Percentiles rank a stretch among this genome's conserved stretches.
These are phyloP conservation scores for Telenomus remus DNA, from an alignment of 1,140 invertebrate genomes.

Conservation along the genomic window DNA sequence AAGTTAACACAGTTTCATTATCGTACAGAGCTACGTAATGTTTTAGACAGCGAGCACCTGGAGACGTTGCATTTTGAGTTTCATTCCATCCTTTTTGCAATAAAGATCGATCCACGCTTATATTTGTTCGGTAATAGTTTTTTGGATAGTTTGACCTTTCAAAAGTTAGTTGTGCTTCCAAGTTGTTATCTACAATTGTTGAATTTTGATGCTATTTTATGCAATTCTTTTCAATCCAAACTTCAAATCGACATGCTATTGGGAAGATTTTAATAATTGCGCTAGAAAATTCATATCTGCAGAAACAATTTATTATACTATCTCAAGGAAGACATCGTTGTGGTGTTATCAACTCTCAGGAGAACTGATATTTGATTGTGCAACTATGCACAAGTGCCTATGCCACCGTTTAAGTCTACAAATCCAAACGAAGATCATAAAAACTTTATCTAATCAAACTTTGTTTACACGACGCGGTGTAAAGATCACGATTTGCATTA, in stretches of 20 bases:
- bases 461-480: background rate
- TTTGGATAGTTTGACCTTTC: conserved; percentile 62
- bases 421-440: background rate
- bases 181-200: conserved; percentile 61
- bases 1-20: conserved; percentile 72
- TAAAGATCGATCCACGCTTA: conserved; percentile 72
- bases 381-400: background rate
- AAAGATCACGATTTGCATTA: background rate
- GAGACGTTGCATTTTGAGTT: conserved; percentile 57
- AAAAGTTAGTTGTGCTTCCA: conserved; percentile 60
- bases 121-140: conserved; percentile 72
- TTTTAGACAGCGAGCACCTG: conserved; percentile 73
- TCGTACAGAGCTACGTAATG: conserved; percentile 77
- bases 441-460: background rate
- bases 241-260: no score
- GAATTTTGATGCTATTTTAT: no score
- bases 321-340: no score
- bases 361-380: no score
- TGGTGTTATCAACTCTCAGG: no score
- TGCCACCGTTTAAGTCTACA: background rate
- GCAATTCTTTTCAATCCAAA: background rate
- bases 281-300: no score
- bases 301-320: no score
- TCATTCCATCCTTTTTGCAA: conserved; percentile 76
- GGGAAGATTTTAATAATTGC: no score